Evolutionary conservation across 2,888 invertebrate species (phyloP).

Genomic region (Agriopis leucophaearia): DNA sequence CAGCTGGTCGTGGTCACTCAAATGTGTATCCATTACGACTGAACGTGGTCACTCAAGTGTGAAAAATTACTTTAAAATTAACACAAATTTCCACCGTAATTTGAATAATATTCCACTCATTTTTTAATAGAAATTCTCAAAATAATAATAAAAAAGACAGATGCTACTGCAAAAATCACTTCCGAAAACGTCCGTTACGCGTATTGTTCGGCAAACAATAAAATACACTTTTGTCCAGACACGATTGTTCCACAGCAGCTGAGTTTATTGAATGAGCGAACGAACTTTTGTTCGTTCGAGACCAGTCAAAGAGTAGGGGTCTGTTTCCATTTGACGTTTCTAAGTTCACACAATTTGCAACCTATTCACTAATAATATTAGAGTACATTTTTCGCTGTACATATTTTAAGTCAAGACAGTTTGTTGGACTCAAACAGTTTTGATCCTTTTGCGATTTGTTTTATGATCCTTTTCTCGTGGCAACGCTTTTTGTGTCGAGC

Average conservation of each 20-base stretch:
- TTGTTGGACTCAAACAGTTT: conserved; percentile 14
- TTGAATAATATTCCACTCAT: background rate
- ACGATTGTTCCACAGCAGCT: conserved; percentile 47
- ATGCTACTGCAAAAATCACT: conserved; percentile 50
- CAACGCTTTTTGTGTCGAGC: conserved; percentile 7
- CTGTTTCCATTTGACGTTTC: conserved; percentile 16
- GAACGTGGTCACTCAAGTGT: too few species aligned
- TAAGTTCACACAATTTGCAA: conserved; percentile 1
- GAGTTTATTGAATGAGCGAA: conserved; percentile 34
- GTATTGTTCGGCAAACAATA: conserved; percentile 43
- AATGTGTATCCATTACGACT: too few species aligned
- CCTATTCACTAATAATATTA: background rate
- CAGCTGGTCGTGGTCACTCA: too few species aligned
- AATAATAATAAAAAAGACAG: conserved; percentile 39
- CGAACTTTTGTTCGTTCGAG: conserved; percentile 28
- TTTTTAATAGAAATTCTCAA: background rate
- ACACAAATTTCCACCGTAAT: background rate
- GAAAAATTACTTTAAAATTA: background rate
- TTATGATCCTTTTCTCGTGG: conserved; percentile 1
- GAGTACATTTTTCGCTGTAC: conserved; percentile 1
- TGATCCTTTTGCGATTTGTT: conserved; percentile 10
- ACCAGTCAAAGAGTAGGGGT: conserved; percentile 26
- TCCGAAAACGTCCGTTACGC: conserved; percentile 54
- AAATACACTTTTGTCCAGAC: conserved; percentile 44
- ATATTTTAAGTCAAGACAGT: background rate